Base-by-base conservation (phyloP, 2,113 vertebrate genomes). In the Alligator sinensis region DNA sequence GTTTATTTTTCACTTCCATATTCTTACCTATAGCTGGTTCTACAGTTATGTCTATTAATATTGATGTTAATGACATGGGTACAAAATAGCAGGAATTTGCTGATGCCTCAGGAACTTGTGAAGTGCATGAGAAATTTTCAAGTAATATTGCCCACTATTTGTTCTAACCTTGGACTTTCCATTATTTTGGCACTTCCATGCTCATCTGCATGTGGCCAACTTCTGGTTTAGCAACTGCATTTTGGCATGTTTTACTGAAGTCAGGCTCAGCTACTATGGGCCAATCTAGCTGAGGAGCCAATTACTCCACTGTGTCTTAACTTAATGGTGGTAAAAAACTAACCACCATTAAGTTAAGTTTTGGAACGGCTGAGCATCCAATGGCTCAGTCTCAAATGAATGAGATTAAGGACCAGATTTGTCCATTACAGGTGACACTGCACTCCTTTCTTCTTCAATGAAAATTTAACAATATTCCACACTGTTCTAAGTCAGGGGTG, bases 161-260 rank as follows among this genome's bases (percentile, higher is more conserved):
- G 4, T 86, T 24, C 11, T 78, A 77, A 61, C 91, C 84, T 70
- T 55, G 86, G 58, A 75, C 64, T 17, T 5, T 91, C 24, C 59
- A 27, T 30, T 88, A 79, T 59, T 85, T 34, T 92, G 84, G 84
- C 88, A 95, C 61, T 88, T 59, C 47, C 86, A 59, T 68, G 19
- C 66, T 91, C 62, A 85, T 94, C 2, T 34, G 2, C 80, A 82
- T 93, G 96, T 92, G 28, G 63, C 60, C 87, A n/a, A 28, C 93
- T 94, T 93, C 81, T 88, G 47, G 93, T 86, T 77, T 92, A 94
- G 88, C 94, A 90, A 93, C 83, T 94, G 90, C 94, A 95, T 93
- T 96, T 95, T 80, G 93, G 13, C 30, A n/a, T 34, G 18, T 19
- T 70, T 70, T 34, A 70, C 30, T 70, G 38, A 55, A 64, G n/a